Evolutionary conservation across 2,888 invertebrate genomes (phyloP).

Genomic region (Microchrysa polita): DNA sequence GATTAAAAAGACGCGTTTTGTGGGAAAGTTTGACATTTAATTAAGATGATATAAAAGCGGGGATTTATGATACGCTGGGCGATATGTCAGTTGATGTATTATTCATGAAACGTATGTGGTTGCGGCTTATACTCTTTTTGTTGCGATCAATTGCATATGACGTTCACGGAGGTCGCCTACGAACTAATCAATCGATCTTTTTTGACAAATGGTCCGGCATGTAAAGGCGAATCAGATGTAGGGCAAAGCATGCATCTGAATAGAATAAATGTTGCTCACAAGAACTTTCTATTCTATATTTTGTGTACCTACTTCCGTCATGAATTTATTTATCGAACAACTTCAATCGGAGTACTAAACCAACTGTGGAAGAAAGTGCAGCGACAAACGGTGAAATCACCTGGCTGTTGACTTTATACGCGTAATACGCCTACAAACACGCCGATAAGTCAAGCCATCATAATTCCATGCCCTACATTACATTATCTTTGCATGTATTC

Average conservation of each 20-base stretch:
- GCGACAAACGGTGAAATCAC: background rate
- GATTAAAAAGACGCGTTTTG: background rate
- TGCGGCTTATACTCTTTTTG: too few species aligned
- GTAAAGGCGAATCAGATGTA: too few species aligned
- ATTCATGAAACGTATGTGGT: too few species aligned
- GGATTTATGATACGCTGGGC: background rate
- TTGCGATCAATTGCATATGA: too few species aligned
- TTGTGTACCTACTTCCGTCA: background rate
- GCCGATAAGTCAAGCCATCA: background rate
- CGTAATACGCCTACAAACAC: constrained; percentile 29
- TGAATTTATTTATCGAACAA: background rate
- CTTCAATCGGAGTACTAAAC: background rate
- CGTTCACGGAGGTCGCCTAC: too few species aligned
- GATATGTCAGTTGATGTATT: too few species aligned
- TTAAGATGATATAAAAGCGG: constrained; percentile 9
- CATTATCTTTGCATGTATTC: constrained; percentile 7
- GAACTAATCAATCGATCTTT: too few species aligned
- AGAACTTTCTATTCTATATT: background rate
- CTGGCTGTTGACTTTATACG: background rate
- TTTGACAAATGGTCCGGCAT: too few species aligned
- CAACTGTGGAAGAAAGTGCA: background rate
- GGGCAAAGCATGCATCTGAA: too few species aligned
- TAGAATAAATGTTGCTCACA: background rate
- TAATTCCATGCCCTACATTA: constrained; percentile 19
- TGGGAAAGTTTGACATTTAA: constrained; percentile 26